Conservation (phyloP, 1,140 invertebrate species). For the Penaeus japonicus region DNA sequence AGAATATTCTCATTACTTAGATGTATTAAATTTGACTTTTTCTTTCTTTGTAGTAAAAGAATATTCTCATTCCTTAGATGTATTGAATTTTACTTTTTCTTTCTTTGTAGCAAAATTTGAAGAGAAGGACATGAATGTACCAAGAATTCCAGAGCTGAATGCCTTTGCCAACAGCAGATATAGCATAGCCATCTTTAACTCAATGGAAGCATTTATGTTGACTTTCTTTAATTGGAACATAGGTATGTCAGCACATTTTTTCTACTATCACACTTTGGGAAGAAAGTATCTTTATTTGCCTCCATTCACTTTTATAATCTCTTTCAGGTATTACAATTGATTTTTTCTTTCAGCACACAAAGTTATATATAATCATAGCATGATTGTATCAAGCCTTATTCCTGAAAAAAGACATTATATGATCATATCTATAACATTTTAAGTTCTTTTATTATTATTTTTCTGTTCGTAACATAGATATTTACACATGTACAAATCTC, state of each 20-base stretch:
- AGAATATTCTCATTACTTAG: no score
- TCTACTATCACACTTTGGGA: background rate
- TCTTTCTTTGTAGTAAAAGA: no score
- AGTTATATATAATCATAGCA: no score
- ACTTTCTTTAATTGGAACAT: constrained; percentile 51
- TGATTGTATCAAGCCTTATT: no score
- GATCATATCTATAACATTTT: no score
- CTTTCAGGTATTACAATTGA: no score
- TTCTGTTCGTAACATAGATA: background rate
- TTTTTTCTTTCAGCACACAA: no score
- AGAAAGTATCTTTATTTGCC: no score
- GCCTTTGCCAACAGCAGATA: constrained; percentile 30
- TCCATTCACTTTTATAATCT: no score
- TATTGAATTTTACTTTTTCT: background rate
- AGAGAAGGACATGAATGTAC: constrained; percentile 47
- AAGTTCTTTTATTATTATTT: background rate
- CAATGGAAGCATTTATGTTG: constrained; percentile 49
- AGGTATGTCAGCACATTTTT: constrained; percentile 24
- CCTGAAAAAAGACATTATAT: no score
- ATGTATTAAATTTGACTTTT: no score
- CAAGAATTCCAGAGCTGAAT: constrained; percentile 51
- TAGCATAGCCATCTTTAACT: constrained; percentile 24
- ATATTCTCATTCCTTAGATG: background rate
- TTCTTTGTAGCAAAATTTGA: constrained; percentile 56
- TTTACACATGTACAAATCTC: background rate